Evolutionary conservation across 1,140 invertebrate genomes (phyloP), one percentile per base, ranked within the genome.

Genomic region (Drosophila erecta): DNA sequence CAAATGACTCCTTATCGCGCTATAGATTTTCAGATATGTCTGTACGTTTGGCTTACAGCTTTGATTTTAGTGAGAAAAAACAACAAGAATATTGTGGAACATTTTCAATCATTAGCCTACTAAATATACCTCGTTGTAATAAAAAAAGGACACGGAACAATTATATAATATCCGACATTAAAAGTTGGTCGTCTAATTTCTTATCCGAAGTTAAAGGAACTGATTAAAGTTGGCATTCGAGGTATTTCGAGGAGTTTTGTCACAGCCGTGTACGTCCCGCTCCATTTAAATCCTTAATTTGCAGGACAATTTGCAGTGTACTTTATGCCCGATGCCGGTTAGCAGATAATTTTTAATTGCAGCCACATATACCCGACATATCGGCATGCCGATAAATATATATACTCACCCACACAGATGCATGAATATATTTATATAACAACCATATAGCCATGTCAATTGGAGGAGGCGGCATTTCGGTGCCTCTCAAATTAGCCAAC

Each of bases 301-400:
- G 35, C 24, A 10, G 27, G 2, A 41, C 44, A 27, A 54, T 77
- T 61, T 62, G 64, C 81, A 74, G 81, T 77, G 73, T 85, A 86
- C 71, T 86, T 86, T 67, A 81, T 87, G 58, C 15, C 50, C 58
- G 83, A 87, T 86, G 65, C 65, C 78, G 55, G 54, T 60, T 53
- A 35, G 75, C 50, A 79, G 83, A 86, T 86, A 86, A 81, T 86
- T 86, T 86, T 86, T 86, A 86, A 87, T 86, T 81, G 69, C 70
- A 57, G 35, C 17, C 49, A 53, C 41, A 61, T 40, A 55, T 60
- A 35, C 30, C 15, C 43, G 27, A 27, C 30, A 47, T 27, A 59
- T 57, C 8, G 8, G 37, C 35, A 47, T 38, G 24, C 24, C n/a
- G 24, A 41, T 43, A 60, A 50, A 41, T 49, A 57, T 12, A 53